A percentile compares a stretch with the other conserved stretches of the same genome.
phyloP scores from a whole-genome alignment of 2,797 vertebrate genomes.

The Petrocephalus schoutedeni region DNA sequence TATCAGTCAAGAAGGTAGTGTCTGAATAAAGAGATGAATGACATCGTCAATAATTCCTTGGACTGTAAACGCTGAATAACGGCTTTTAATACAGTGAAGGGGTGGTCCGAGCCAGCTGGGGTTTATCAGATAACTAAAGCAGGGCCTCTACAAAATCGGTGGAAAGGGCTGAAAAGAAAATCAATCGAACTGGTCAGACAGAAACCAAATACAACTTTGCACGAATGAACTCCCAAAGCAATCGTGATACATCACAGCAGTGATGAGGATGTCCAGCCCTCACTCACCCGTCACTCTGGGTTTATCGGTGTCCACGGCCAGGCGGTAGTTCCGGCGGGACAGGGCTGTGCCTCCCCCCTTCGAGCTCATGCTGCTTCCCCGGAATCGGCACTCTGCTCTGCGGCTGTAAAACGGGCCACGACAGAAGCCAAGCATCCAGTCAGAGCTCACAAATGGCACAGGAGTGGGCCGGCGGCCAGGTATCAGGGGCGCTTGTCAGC shows the following conservation, averaged over 20 bases:
- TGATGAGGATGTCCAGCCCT: not conserved
- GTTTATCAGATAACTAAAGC: not conserved
- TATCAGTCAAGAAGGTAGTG: not conserved
- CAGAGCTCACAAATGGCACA: constrained; percentile 7
- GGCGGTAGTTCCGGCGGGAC: constrained; percentile 77
- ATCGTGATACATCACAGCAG: not conserved
- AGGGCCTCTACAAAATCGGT: not conserved
- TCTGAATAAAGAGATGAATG: not conserved
- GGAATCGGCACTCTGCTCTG: constrained; percentile 30
- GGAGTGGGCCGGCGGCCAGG: not conserved
- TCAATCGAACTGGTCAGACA: not conserved
- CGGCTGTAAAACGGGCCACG: constrained; percentile 19
- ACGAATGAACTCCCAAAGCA: not conserved
- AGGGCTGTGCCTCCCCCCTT: constrained; percentile 74
- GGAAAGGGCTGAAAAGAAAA: not conserved
- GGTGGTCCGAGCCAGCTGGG: not conserved
- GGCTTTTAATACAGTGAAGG: not conserved
- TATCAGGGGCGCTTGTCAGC: not conserved
- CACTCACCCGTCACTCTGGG: constrained; percentile 73
- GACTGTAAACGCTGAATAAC: not conserved
- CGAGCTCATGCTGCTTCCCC: constrained; percentile 75
- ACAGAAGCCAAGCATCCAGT: not conserved
- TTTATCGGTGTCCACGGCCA: constrained; percentile 81
- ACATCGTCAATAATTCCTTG: not conserved
- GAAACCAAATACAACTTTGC: not conserved